A percentile compares a stretch with the other conserved stretches of the same genome.
Conservation (phyloP, 2,888 invertebrate species). For the Acholoe squamosa region DNA sequence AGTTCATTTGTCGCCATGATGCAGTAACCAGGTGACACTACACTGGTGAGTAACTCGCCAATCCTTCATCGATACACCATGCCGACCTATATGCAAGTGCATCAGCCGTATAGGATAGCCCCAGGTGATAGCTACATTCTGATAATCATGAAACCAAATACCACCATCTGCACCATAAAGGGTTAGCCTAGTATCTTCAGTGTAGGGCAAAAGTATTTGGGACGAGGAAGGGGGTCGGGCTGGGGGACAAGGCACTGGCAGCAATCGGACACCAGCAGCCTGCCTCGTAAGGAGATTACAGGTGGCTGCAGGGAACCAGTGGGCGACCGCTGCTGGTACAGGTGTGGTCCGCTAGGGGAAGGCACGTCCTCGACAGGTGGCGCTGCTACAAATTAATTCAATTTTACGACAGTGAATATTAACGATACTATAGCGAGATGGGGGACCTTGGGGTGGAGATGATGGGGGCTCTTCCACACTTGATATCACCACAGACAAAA, state of each 20-base stretch:
- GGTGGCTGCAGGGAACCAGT: background rate
- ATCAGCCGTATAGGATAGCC: no score
- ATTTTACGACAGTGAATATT: constrained; percentile 28
- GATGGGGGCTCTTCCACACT: background rate
- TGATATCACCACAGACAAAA: background rate
- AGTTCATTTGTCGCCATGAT: no score
- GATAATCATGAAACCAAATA: background rate
- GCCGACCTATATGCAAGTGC: no score
- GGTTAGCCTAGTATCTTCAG: background rate
- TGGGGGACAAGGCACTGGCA: no score
- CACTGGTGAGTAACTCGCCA: no score
- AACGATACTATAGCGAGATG: background rate
- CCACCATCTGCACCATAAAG: no score
- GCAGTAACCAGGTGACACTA: no score
- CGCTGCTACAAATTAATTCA: constrained; percentile 49
- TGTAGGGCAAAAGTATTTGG: background rate
- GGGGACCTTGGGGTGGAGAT: background rate
- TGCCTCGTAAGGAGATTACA: background rate
- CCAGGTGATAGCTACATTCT: background rate
- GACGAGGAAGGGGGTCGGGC: background rate
- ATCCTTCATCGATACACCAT: no score
- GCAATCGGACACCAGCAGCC: background rate
- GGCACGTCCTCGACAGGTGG: constrained; percentile 35
- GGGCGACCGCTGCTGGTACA: background rate
- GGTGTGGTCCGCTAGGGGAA: background rate